Percentiles rank a stretch among this genome's conserved stretches.
These are phyloP conservation scores for Sebastes fasciatus DNA, from an alignment of 2,113 vertebrate genomes.

Conservation along the genomic window DNA sequence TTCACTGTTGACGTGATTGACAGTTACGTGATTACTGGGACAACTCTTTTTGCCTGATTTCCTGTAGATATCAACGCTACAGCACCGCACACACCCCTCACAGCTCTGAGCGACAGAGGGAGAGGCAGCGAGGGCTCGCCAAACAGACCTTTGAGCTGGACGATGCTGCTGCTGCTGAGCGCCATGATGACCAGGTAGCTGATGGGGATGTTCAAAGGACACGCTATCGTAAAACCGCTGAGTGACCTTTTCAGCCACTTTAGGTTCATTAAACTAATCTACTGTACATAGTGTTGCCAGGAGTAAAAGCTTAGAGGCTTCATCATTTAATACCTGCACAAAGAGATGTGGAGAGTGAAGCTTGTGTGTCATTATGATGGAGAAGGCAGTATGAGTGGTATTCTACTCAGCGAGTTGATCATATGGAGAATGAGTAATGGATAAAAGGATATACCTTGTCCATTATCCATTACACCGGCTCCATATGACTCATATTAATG, in stretches of 20 bases:
- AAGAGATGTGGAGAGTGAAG: slow-evolving; percentile 3
- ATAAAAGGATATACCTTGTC: slow-evolving; percentile 30
- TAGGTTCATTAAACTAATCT: slow-evolving; percentile 16
- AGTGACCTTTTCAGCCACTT: neutral
- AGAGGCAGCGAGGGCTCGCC: slow-evolving; percentile 87
- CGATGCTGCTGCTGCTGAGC: slow-evolving; percentile 80
- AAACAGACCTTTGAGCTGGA: slow-evolving; percentile 92
- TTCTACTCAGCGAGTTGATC: slow-evolving; percentile 22
- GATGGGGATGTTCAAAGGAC: neutral
- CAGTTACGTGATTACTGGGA: slow-evolving; percentile 20
- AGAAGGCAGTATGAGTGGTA: slow-evolving; percentile 16
- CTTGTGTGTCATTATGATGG: slow-evolving; percentile 7
- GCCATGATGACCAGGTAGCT: slow-evolving; percentile 87
- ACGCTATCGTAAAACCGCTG: slow-evolving; percentile 1
- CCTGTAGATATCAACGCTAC: slow-evolving; percentile 86
- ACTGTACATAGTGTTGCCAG: neutral
- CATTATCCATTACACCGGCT: slow-evolving; percentile 43
- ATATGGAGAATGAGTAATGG: slow-evolving; percentile 38
- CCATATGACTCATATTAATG: slow-evolving; percentile 41
- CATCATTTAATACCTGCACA: slow-evolving; percentile 11
- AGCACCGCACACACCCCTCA: slow-evolving; percentile 85
- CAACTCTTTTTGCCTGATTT: neutral
- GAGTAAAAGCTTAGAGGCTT: slow-evolving; percentile 4
- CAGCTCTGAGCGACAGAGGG: slow-evolving; percentile 87
- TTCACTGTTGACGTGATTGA: slow-evolving; percentile 24